Evolutionary conservation across 2,888 invertebrate species (phyloP), one percentile per base, ranked within the genome.

Genomic region (Eulithis testata): DNA sequence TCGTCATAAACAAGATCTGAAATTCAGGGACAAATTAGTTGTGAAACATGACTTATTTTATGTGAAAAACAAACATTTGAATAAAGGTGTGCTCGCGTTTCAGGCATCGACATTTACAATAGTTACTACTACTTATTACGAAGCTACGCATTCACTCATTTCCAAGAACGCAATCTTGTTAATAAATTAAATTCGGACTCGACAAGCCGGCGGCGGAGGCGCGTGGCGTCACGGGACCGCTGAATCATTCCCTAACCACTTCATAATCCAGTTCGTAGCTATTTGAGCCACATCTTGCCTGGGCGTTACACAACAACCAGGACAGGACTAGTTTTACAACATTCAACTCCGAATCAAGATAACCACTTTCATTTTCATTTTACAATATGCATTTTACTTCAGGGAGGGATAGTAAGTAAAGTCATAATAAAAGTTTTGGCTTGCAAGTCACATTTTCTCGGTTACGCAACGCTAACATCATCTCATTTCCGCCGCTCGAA

Each of bases 141-240:
- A 49, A 49, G 57, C 44, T 14, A 55, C 59, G 52, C 55, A 60
- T 21, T 43, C 60, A 50, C 60, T 56, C 52, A 62, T 55, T 50
- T 36, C 52, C 37, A 58, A 66, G 60, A 60, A 62, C 52, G 59
- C 60, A 60, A 70, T 68, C 64, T 55, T 63, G 66, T 69, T 73
- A 75, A 75, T 75, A 73, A 77, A 72, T 73, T 63, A 62, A 76
- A 75, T 75, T 78, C 68, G 54, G 6, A 40, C 40, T 40, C 65
- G 60, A 68, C 73, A 65, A 73, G 72, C 67, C 53, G 43, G 2
- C 21, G 1, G 21, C 21, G 21, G 21, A 1, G 2, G 60, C 43
- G 62, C 45, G 73, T 81, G 74, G 77, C 83, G 82, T 82, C 82
- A 86, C 81, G 67, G 82, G 70, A 80, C 60, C 69, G 71, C 74